Percentiles rank a stretch among this genome's conserved stretches.
These are phyloP conservation scores for Pollenia griseotomentosa DNA, from an alignment of 2,888 invertebrate species.

Conservation along the genomic window DNA sequence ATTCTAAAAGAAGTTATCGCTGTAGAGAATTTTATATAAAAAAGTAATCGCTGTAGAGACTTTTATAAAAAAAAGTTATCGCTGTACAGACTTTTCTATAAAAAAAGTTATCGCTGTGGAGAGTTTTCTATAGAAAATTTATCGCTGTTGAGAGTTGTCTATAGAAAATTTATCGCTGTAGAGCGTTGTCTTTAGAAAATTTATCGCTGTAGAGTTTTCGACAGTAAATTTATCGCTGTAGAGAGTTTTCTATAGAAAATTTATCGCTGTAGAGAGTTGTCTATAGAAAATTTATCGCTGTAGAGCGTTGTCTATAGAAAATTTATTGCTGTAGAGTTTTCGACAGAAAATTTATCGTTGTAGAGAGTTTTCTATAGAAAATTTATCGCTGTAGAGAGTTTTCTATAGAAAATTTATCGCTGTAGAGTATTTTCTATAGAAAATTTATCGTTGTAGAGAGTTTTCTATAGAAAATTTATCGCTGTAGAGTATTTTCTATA, in stretches of 20 bases:
- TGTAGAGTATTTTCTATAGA: neutral
- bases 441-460: neutral
- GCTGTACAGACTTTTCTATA: neutral
- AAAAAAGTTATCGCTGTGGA: no score
- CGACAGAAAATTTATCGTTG: no score
- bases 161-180: neutral
- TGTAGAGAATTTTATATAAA: no score
- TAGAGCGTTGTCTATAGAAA: no score
- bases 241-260: neutral
- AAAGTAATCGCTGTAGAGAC: no score
- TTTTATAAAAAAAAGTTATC: neutral
- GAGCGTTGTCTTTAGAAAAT: neutral
- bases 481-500: neutral
- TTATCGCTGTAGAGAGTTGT: no score
- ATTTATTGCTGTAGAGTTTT: no score
- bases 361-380: neutral
- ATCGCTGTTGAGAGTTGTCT: neutral
- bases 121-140: neutral
- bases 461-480: neutral
- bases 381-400: neutral
- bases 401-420: neutral
- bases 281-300: no score
- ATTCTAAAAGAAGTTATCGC: neutral
- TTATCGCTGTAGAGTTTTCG: neutral
- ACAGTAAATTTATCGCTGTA: neutral